A percentile compares a stretch with the other conserved stretches of the same genome.
These are phyloP conservation scores for Heterochromis multidens DNA, from an alignment of 2,113 vertebrate genomes.

Conservation along the genomic window DNA sequence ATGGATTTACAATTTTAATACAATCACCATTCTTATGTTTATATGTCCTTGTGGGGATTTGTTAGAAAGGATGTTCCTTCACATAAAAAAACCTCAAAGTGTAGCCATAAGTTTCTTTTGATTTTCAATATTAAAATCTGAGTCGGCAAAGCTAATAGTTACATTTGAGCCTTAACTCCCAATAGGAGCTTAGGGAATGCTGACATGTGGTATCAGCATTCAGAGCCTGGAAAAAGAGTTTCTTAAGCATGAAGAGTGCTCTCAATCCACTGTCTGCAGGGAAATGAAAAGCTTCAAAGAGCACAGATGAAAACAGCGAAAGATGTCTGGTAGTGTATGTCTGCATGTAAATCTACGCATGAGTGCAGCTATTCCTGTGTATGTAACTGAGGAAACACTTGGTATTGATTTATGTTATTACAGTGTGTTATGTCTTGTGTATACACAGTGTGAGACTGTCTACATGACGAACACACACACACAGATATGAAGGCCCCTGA, in stretches of 20 bases:
- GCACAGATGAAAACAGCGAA: neutral
- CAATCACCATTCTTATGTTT: neutral
- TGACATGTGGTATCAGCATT: constrained; percentile 5
- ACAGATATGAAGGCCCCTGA: constrained; percentile 9
- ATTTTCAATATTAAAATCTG: neutral
- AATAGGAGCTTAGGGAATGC: constrained; percentile 5
- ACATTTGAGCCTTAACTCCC: neutral
- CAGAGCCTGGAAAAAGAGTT: neutral
- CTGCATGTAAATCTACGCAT: neutral
- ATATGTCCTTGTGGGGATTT: neutral
- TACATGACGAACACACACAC: neutral
- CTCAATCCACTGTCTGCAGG: neutral
- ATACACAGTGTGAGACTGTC: neutral
- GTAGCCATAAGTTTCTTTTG: neutral
- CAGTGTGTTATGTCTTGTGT: neutral
- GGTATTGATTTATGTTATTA: constrained; percentile 9
- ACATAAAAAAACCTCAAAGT: neutral
- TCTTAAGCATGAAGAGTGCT: constrained; percentile 18
- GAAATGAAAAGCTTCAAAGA: neutral
- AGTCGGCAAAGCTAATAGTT: neutral
- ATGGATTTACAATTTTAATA: constrained; percentile 14
- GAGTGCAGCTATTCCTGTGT: neutral
- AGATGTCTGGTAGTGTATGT: neutral
- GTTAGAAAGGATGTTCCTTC: neutral
- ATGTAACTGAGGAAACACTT: neutral